phyloP scores from a whole-genome alignment of 2,888 invertebrate species.

The Cyaniris semiargus region DNA sequence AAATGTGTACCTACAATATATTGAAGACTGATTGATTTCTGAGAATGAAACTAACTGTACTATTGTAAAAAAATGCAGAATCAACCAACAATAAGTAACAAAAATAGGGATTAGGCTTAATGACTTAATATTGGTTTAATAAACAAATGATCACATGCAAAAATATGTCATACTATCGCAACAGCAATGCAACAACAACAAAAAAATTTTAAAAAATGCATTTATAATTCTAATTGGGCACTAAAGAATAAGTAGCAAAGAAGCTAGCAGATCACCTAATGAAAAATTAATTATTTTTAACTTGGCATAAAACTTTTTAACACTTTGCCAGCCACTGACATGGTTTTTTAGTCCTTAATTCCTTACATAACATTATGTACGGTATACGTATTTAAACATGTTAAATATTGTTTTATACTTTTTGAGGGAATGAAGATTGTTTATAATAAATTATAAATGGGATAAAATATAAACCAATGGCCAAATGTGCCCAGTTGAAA shows the following conservation, averaged over 20 bases:
- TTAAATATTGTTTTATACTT: not conserved
- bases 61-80: not conserved
- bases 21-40: not conserved
- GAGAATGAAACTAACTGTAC: not conserved
- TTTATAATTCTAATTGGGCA: not conserved
- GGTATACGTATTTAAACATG: not conserved
- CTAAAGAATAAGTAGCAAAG: not conserved
- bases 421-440: not conserved
- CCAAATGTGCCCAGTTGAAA: not conserved
- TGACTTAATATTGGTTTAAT: not conserved
- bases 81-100: not conserved
- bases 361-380: not conserved
- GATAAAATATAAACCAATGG: conserved; percentile 9
- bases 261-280: not conserved
- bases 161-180: not conserved
- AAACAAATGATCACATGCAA: not conserved
- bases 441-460: not conserved
- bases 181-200: not conserved
- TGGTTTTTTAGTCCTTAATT: no score
- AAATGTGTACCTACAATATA: no score
- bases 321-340: not conserved
- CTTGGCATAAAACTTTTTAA: not conserved
- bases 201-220: not conserved
- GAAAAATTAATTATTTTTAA: not conserved
- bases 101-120: not conserved